Percentiles rank a stretch among this genome's conserved stretches.
phyloP scores from a whole-genome alignment of 2,797 vertebrate genomes.

The Bucorvus abyssinicus region DNA sequence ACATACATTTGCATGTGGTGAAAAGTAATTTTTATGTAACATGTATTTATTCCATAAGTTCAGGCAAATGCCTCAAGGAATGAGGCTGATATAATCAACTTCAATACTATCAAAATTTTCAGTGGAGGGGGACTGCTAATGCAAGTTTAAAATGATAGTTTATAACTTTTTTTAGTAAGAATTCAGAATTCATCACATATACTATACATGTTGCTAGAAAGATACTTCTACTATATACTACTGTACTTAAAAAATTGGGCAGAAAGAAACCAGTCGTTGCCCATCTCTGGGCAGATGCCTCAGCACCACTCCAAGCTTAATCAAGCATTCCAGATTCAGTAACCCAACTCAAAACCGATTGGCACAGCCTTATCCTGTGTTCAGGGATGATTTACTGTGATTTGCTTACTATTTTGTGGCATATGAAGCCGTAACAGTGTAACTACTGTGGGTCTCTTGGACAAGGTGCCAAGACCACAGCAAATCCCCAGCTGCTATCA shows the following conservation, averaged over 20 bases:
- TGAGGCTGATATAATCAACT: background rate
- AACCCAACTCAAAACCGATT: background rate
- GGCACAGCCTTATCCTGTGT: background rate
- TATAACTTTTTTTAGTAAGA: background rate
- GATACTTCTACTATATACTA: background rate
- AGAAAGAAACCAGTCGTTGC: background rate
- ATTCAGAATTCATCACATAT: background rate
- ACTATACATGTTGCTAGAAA: background rate
- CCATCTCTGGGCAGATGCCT: background rate
- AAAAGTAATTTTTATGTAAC: constrained; percentile 12
- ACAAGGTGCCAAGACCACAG: background rate
- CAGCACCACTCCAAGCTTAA: background rate
- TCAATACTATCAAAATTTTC: background rate
- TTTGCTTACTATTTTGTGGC: background rate
- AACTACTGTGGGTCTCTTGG: background rate
- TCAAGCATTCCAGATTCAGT: background rate
- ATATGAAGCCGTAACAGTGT: background rate
- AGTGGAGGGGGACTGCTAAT: background rate
- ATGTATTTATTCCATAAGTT: background rate
- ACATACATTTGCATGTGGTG: background rate
- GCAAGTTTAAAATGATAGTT: background rate
- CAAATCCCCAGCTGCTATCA: background rate
- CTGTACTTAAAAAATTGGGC: background rate
- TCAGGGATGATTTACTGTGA: background rate
- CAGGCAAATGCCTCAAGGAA: background rate